Evolutionary conservation across 2,113 vertebrate genomes (phyloP), one percentile per base, ranked within the genome.

Genomic region (Prunella fulvescens): DNA sequence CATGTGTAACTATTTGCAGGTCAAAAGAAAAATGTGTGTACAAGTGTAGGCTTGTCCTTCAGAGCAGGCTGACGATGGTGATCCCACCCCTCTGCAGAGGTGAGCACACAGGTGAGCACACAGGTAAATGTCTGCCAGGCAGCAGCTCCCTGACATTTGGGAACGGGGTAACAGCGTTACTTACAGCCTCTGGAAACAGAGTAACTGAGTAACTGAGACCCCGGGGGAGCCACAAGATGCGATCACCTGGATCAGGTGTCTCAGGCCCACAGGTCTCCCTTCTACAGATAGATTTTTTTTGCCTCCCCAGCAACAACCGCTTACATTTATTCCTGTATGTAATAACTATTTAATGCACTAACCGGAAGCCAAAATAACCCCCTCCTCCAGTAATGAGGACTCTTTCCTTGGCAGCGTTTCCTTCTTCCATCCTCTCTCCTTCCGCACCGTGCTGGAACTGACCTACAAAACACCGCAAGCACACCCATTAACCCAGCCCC

Each of bases 361-460:
- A 99, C 99, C 99, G 98, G 97, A 97, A 98, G 60, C 99, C 99
- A 95, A 99, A 98, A 89, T 99, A 99, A 35, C 99, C 99, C 71
- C 98, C 98, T 94, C 99, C 99, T 64, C 99, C 99, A 7, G 99
- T 99, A 53, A 99, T 96, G 54, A 99, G 97, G 39, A 97, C 97
- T 2, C 78, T 97, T 85, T 97, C 97, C 67, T 83, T 76, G 35
- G 64, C 69, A 57, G 62, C 14, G 1, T 48, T 81, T 70, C 26
- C 79, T 65, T 56, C 31, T 16, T 92, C 96, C 98, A 98, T 98
- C 15, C n/a, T 81, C 78, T 42, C 23, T 24, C 40, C 51, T 71
- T 51, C 14, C 50, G 60, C 47, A 3, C 48, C 12, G 15, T 4
- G 47, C 78, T 35, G 35, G 70, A 17, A 17, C 1, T 22, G 70